Evolutionary conservation across 2,888 invertebrate species (phyloP).

Genomic region (Zhengitettix transpicula): DNA sequence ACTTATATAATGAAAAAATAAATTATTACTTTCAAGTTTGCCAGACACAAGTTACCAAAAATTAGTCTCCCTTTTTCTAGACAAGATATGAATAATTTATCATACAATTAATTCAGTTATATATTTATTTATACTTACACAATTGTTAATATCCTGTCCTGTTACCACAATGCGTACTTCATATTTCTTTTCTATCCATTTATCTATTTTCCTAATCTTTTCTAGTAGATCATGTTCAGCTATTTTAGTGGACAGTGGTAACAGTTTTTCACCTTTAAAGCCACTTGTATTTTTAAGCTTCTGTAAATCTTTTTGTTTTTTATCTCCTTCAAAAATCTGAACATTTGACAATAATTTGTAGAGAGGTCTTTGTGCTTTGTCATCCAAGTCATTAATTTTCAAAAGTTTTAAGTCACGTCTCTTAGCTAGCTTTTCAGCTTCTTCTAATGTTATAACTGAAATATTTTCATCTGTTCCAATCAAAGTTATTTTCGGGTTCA

Average conservation of each 20-base stretch:
- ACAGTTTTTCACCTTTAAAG: constrained; percentile 44
- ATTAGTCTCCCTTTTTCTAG: no score
- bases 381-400: constrained; percentile 47
- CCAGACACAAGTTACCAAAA: no score
- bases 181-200: constrained; percentile 46
- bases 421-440: constrained; percentile 50
- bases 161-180: constrained; percentile 43
- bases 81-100: no score
- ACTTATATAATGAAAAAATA: no score
- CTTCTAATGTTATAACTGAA: constrained; percentile 43
- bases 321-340: constrained; percentile 46
- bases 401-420: constrained; percentile 51
- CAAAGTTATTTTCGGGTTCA: constrained; percentile 45
- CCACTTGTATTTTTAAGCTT: constrained; percentile 16
- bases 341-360: constrained; percentile 49
- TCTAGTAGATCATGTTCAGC: constrained; percentile 47
- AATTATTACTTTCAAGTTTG: no score
- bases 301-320: constrained; percentile 33
- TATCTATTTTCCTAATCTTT: constrained; percentile 43
- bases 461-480: constrained; percentile 39
- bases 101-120: no score
- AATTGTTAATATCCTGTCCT: constrained; percentile 27
- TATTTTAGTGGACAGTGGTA: constrained; percentile 43
- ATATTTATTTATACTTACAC: constrained; percentile 20
- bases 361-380: constrained; percentile 47